phyloP scores from a whole-genome alignment of 2,113 vertebrate genomes.

The Dipodomys ordii region DNA sequence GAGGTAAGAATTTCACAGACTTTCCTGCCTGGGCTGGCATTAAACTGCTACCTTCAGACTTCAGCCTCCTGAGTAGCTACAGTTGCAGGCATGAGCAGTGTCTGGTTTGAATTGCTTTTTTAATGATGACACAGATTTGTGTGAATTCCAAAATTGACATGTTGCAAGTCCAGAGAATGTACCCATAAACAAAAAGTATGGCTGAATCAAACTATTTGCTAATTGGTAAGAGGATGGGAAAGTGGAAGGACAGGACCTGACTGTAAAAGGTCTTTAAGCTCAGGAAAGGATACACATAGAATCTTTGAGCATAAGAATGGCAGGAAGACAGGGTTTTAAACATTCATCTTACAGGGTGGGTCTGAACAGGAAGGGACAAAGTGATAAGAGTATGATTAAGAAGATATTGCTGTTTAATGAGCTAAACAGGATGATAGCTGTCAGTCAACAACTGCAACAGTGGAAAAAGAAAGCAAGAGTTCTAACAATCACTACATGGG shows the following conservation, averaged over 20 bases:
- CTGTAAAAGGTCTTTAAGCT: not conserved
- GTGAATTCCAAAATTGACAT: not conserved
- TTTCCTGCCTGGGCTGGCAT: too few relatives aligned
- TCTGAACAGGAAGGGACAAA: not conserved
- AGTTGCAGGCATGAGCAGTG: not conserved
- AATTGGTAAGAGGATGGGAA: not conserved
- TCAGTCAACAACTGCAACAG: not conserved
- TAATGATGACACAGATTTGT: slow-evolving; percentile 6
- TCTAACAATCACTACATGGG: not conserved
- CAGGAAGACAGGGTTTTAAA: slow-evolving; percentile 14
- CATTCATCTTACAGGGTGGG: not conserved
- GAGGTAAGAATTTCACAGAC: too few relatives aligned
- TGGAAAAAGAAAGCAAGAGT: slow-evolving; percentile 29
- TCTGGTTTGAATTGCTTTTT: not conserved
- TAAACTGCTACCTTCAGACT: too few relatives aligned
- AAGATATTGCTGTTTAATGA: slow-evolving; percentile 55
- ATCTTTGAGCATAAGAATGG: not conserved
- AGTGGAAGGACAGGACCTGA: not conserved
- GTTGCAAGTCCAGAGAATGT: not conserved
- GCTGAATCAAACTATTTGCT: not conserved
- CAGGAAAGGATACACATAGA: not conserved
- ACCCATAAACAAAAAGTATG: not conserved
- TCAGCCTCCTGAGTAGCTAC: too few relatives aligned
- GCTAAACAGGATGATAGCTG: not conserved
- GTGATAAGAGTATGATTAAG: slow-evolving; percentile 39